These are phyloP conservation scores for Drosophila kambysellisi DNA, from an alignment of 2,888 invertebrate species.

Conservation along the genomic window DNA sequence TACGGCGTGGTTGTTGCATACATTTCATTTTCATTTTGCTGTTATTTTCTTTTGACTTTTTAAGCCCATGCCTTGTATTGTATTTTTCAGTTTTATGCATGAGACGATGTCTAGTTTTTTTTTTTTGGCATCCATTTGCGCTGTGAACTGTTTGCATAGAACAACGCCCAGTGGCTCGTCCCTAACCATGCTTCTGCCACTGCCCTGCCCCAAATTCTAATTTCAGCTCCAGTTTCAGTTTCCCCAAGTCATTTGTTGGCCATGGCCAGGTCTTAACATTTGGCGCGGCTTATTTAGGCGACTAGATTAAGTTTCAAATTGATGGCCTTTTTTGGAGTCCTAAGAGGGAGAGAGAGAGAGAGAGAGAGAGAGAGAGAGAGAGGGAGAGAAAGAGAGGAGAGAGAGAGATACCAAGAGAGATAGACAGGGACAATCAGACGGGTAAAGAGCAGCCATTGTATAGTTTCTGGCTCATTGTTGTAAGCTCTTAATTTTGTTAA, in stretches of 20 bases:
- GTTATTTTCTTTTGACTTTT: conserved; percentile 22
- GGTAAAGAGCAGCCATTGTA: conserved; percentile 1
- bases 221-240: not conserved
- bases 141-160: conserved; percentile 76
- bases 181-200: not conserved
- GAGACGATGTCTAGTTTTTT: conserved; percentile 68
- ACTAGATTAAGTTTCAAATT: conserved; percentile 81
- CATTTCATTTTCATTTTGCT: conserved; percentile 36
- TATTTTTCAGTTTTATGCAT: conserved; percentile 74
- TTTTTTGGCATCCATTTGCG: conserved; percentile 52
- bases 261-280: conserved; percentile 70
- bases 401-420: not conserved
- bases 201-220: not conserved
- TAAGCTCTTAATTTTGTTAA: conserved; percentile 66
- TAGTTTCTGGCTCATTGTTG: conserved; percentile 32
- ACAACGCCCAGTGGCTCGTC: conserved; percentile 25
- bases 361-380: not conserved
- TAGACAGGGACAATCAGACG: not conserved
- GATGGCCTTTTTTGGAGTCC: conserved; percentile 68
- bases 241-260: conserved; percentile 41
- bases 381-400: not conserved
- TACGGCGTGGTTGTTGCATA: conserved; percentile 26
- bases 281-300: conserved; percentile 77
- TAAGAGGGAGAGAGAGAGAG: not conserved
- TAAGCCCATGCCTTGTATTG: conserved; percentile 60